Evolutionary conservation across 2,797 vertebrate species (phyloP).

Genomic region (Manis javanica): DNA sequence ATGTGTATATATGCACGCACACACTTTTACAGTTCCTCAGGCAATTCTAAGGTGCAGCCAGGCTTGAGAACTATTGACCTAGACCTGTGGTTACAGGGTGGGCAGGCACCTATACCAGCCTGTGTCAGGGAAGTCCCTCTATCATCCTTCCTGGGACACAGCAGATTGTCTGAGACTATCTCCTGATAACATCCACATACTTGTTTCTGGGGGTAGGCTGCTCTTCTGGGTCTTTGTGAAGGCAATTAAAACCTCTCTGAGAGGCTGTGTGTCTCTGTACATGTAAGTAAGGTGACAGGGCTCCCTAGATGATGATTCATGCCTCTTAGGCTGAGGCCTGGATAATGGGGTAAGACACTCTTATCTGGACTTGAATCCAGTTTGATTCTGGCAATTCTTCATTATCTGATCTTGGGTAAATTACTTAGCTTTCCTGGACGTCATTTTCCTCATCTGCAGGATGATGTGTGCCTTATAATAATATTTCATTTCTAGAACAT

Average conservation of each 20-base stretch:
- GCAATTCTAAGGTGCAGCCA: background rate
- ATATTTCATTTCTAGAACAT: background rate
- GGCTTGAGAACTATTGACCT: background rate
- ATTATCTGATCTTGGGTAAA: background rate
- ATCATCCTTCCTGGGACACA: background rate
- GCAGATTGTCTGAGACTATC: background rate
- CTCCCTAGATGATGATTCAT: background rate
- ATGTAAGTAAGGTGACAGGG: background rate
- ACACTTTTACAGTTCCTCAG: background rate
- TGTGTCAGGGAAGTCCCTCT: background rate
- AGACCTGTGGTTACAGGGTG: background rate
- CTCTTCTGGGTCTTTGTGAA: background rate
- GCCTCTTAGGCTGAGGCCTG: background rate
- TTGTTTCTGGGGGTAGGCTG: background rate
- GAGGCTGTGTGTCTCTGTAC: background rate
- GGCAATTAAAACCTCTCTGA: background rate
- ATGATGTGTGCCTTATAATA: background rate
- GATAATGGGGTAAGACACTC: rapidly evolving
- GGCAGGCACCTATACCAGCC: background rate
- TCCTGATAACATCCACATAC: background rate
- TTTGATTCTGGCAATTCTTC: background rate
- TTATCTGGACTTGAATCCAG: background rate
- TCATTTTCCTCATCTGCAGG: background rate
- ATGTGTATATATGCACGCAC: too few relatives aligned
- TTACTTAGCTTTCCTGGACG: background rate